A percentile compares a stretch with the other conserved stretches of the same genome.
Evolutionary conservation across 1,140 invertebrate genomes (phyloP).

Genomic region (Oreohelix idahoensis): DNA sequence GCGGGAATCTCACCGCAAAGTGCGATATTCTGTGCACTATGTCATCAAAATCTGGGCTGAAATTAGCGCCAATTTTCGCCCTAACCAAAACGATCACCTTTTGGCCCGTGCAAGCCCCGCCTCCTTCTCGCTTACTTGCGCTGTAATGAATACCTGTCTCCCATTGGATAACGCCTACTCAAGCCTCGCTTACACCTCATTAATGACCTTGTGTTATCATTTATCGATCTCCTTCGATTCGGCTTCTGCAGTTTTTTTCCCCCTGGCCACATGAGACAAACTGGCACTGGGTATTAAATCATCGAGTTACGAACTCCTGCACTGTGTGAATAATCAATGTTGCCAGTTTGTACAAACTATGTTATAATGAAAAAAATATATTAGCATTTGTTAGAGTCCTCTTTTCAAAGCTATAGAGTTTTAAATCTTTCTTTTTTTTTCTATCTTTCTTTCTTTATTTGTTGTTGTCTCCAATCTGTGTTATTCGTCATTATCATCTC

Average conservation of each 20-base stretch:
- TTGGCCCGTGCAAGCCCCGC: not conserved
- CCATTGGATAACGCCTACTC: not conserved
- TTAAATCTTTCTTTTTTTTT: no score
- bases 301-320: not conserved
- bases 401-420: no score
- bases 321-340: not conserved
- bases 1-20: not conserved
- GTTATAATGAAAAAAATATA: not conserved
- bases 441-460: no score
- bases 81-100: conserved; percentile 10
- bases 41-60: conserved; percentile 10
- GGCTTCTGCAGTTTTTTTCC: not conserved
- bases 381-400: no score
- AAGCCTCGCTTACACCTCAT: conserved; percentile 3
- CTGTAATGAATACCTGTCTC: conserved; percentile 11
- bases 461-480: no score
- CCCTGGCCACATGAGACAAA: not conserved
- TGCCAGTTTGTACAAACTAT: not conserved
- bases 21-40: not conserved
- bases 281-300: conserved; percentile 2
- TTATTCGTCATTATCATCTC: no score
- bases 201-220: conserved; percentile 13
- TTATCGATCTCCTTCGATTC: conserved; percentile 5
- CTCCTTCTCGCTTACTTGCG: conserved; percentile 10
- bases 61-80: conserved; percentile 6